These are phyloP conservation scores for Hydrophis major DNA, from an alignment of 2,797 vertebrate genomes.

Conservation along the genomic window DNA sequence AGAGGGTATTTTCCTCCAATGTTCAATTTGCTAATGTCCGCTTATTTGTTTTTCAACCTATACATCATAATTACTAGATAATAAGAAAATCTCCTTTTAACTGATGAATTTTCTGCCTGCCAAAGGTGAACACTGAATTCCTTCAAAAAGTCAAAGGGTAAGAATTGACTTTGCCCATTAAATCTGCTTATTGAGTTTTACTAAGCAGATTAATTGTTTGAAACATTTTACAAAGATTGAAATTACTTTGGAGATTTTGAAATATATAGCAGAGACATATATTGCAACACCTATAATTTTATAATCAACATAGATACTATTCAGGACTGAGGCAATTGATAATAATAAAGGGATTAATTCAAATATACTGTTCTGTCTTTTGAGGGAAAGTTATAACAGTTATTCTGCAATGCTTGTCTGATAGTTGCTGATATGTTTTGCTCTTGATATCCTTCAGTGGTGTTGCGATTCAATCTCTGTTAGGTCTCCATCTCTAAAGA, in stretches of 20 bases:
- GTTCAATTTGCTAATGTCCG: not conserved
- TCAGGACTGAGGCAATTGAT: not conserved
- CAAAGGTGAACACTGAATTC: not conserved
- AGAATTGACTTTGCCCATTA: not conserved
- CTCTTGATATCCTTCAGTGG: not conserved
- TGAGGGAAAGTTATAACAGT: not conserved
- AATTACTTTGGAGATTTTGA: not conserved
- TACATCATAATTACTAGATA: not conserved
- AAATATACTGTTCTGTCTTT: not conserved
- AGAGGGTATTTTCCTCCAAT: not conserved
- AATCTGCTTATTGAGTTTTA: not conserved
- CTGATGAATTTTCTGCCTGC: not conserved
- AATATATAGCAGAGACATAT: not conserved
- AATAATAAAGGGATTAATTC: not conserved
- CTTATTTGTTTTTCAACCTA: slow-evolving; percentile 13
- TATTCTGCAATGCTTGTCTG: not conserved
- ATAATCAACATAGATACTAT: not conserved
- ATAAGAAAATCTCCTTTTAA: slow-evolving; percentile 20
- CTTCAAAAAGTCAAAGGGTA: not conserved
- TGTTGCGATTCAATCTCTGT: not conserved
- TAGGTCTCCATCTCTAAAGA: not conserved
- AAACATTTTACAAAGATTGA: slow-evolving; percentile 2
- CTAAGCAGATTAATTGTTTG: not conserved
- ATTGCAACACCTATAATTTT: not conserved
- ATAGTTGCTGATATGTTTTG: not conserved